Base-by-base conservation (phyloP, 2,797 vertebrate species). In the Babyrousa celebensis region DNA sequence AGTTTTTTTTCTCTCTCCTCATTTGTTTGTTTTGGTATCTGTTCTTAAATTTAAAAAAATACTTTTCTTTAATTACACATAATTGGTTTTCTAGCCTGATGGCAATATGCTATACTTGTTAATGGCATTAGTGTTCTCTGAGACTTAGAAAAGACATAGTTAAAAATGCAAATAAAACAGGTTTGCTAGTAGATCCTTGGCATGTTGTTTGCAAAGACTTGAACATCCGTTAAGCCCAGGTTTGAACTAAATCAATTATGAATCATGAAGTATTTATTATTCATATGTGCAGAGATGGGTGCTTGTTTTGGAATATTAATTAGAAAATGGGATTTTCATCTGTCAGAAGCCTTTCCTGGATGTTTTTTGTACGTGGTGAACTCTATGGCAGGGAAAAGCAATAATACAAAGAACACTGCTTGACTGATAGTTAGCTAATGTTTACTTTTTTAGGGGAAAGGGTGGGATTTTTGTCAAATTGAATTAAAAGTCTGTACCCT, bases 111-210 rank as follows among this genome's bases (percentile, higher is more conserved):
- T 85, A 8, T 72, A 15, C 16, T 80, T 85, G 78, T 80, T 89
- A 82, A 85, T 68, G 32, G 25, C 4, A 4, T 32, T 89, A 48
- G 17, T 95, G 23, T 77, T 89, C 58, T 72, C 40, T 86, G 93
- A 91, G 62, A 65, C 36, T 48, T 95, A 85, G 7, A 82, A 93
- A 93, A 77, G 14, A 71, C 74, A 3, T 71, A 67, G 15, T 92
- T 67, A 91, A 89, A 71, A 95, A 85, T 85, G 85, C 56, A 92
- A 70, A 92, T 74, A 56, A 93, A 82, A 83, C 40, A 86, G 43
- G 8, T 43, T 89, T 77, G 25, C 68, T 74, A 12, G 62, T 68
- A 78, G 32, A 68, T 5, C 74, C 84, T 86, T 89, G 70, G 43
- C 62, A 92, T 83, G 21, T 68, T 52, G 12, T 85, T 91, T 79